phyloP scores from a whole-genome alignment of 2,888 invertebrate genomes.

The Corbicula japonica region DNA sequence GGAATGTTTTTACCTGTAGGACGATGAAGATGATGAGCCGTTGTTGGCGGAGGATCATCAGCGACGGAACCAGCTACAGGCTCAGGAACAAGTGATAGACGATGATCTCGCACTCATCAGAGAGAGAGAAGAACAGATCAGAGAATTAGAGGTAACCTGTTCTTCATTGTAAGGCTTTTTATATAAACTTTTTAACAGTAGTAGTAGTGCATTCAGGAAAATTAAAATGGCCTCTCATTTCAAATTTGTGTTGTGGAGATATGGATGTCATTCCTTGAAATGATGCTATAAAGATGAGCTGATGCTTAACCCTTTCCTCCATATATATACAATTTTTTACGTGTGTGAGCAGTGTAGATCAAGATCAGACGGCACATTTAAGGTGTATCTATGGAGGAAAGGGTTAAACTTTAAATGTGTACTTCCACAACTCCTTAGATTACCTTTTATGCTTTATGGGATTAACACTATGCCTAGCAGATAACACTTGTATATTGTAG shows the following conservation, averaged over 20 bases:
- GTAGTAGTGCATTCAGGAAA: too few relatives aligned
- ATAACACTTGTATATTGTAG: too few relatives aligned
- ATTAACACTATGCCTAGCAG: too few relatives aligned
- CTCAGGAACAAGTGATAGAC: conserved; percentile 84
- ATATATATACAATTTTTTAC: background rate
- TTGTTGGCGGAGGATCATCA: conserved; percentile 79
- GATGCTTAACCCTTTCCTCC: background rate
- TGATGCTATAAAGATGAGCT: background rate
- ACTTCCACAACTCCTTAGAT: too few relatives aligned
- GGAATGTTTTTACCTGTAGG: conserved; percentile 47
- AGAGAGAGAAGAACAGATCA: conserved; percentile 93
- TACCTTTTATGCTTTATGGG: too few relatives aligned
- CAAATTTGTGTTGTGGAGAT: background rate
- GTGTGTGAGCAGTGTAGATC: too few relatives aligned
- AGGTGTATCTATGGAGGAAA: too few relatives aligned
- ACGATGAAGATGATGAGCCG: conserved; percentile 86
- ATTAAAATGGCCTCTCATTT: too few relatives aligned
- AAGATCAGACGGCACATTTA: too few relatives aligned
- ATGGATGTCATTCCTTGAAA: too few relatives aligned
- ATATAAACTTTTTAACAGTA: background rate
- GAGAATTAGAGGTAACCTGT: conserved; percentile 91
- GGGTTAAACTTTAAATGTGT: too few relatives aligned
- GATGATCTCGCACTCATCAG: conserved; percentile 90
- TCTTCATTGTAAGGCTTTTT: background rate
- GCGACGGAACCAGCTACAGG: conserved; percentile 79